A percentile compares a stretch with the other conserved stretches of the same genome.
Evolutionary conservation across 2,888 invertebrate genomes (phyloP).

Genomic region (Entomobrya proxima): DNA sequence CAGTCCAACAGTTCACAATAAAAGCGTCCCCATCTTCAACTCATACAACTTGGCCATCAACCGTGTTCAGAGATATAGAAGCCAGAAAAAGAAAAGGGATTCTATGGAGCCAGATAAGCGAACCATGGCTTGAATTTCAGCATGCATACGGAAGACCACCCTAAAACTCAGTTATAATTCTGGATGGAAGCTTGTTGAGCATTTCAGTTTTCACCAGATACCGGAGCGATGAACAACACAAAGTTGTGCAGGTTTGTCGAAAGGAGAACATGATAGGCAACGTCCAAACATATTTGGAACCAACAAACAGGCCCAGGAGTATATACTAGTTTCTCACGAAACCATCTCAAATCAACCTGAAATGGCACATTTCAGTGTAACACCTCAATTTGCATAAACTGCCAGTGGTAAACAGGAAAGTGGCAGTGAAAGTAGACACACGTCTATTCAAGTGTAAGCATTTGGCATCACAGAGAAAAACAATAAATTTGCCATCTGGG

Average conservation of each 20-base stretch:
- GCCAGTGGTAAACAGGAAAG: neutral
- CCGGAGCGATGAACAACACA: conserved; percentile 33
- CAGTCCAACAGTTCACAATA: neutral
- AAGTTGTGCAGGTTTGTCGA: neutral
- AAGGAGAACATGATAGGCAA: neutral
- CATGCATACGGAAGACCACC: neutral
- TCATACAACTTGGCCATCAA: neutral
- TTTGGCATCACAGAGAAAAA: conserved; percentile 3
- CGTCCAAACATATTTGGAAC: neutral
- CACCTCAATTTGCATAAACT: conserved; percentile 30
- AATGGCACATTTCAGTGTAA: neutral
- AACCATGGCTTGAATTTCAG: neutral
- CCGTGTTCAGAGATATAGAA: neutral
- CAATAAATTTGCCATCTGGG: conserved; percentile 47
- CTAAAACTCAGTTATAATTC: neutral
- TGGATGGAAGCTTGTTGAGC: conserved; percentile 36
- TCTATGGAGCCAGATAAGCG: neutral
- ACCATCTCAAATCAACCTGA: conserved; percentile 3
- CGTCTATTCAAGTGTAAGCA: neutral
- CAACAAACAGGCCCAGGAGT: neutral
- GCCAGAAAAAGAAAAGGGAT: neutral
- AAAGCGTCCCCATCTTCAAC: neutral
- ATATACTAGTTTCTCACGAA: neutral
- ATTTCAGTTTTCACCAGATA: conserved; percentile 46
- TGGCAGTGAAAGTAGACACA: neutral